A percentile compares a stretch with the other conserved stretches of the same genome.
Conservation (phyloP, 2,797 vertebrate species). For the Setipinna tenuifilis region DNA sequence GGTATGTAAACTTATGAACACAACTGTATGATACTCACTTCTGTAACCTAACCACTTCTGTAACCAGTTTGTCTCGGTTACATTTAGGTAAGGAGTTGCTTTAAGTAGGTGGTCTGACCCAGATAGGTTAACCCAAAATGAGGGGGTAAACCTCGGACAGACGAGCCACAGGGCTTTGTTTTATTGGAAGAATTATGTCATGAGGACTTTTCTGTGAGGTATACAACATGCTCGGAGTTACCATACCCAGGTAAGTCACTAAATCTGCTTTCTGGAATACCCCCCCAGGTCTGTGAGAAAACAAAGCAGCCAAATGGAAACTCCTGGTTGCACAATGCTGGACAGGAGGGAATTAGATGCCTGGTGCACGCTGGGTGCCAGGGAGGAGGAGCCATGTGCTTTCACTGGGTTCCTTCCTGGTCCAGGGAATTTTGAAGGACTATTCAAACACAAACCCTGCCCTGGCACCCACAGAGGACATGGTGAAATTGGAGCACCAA, state of each 20-base stretch:
- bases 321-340: neutral
- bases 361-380: neutral
- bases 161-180: too few relatives aligned
- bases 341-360: neutral
- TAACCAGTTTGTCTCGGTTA: neutral
- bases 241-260: too few relatives aligned
- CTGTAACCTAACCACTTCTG: neutral
- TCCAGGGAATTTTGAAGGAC: neutral
- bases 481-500: neutral
- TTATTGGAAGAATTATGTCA: too few relatives aligned
- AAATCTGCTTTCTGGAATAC: too few relatives aligned
- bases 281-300: neutral
- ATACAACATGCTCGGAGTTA: too few relatives aligned
- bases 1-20: too few relatives aligned
- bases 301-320: neutral
- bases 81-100: neutral
- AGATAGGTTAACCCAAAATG: too few relatives aligned
- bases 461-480: neutral
- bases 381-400: neutral
- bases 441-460: conserved; percentile 14
- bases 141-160: too few relatives aligned
- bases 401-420: neutral
- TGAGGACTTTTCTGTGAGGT: too few relatives aligned
- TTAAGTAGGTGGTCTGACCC: too few relatives aligned
- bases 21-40: too few relatives aligned